A percentile compares a stretch with the other conserved stretches of the same genome.
These are phyloP conservation scores for Coregonus ussuriensis DNA, from an alignment of 2,797 vertebrate genomes.

Conservation along the genomic window DNA sequence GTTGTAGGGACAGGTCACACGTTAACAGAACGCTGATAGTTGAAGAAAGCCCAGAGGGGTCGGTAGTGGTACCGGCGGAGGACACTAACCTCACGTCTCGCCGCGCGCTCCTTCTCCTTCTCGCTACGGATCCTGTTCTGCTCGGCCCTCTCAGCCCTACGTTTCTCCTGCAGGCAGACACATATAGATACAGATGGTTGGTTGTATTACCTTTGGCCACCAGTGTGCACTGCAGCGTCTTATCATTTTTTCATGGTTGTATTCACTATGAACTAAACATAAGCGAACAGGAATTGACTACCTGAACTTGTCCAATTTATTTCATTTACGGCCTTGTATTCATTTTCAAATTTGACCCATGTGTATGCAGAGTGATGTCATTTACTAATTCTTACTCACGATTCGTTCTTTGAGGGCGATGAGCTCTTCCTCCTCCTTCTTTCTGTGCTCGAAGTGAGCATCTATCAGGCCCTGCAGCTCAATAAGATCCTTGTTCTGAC, in stretches of 20 bases:
- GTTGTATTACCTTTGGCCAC: background rate
- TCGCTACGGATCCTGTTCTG: slow-evolving; percentile 91
- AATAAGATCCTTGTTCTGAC: slow-evolving; percentile 95
- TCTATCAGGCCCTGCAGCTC: slow-evolving; percentile 95
- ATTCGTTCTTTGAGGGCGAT: slow-evolving; percentile 94
- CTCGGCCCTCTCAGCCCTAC: slow-evolving; percentile 91
- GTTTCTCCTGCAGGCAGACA: slow-evolving; percentile 85
- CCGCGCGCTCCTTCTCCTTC: slow-evolving; percentile 95
- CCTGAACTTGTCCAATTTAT: background rate
- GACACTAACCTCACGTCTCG: slow-evolving; percentile 84
- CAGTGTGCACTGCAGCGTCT: background rate
- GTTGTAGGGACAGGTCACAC: background rate
- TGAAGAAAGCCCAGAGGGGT: background rate
- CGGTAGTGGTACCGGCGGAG: background rate
- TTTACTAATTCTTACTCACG: slow-evolving; percentile 72
- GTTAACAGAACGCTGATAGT: background rate
- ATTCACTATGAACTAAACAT: background rate
- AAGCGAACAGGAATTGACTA: background rate
- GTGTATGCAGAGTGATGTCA: background rate
- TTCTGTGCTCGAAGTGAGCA: slow-evolving; percentile 90
- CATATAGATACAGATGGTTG: background rate
- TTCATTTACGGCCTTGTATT: background rate
- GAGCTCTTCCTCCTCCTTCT: slow-evolving; percentile 96
- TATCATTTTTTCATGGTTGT: background rate
- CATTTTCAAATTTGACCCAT: background rate